A percentile compares a stretch with the other conserved stretches of the same genome.
Evolutionary conservation across 2,797 vertebrate genomes (phyloP).

Genomic region (Onychomys arenicola): DNA sequence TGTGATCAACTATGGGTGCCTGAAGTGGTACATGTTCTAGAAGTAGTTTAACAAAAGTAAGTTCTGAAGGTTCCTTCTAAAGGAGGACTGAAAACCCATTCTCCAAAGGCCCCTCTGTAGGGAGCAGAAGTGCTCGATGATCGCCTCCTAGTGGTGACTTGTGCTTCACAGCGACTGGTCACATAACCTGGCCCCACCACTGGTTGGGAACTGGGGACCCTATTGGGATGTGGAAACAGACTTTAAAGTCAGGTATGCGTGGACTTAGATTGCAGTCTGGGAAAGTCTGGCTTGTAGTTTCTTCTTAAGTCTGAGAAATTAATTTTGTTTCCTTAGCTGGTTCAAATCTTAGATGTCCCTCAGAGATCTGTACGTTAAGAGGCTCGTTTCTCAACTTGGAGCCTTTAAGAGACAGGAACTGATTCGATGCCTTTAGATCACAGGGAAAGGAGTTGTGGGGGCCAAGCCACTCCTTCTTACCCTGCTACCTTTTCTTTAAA

Average conservation of each 20-base stretch:
- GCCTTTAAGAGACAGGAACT: neutral
- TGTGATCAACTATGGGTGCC: neutral
- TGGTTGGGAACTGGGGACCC: neutral
- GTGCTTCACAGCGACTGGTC: neutral
- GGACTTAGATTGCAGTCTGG: neutral
- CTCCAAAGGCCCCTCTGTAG: neutral
- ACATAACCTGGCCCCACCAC: neutral
- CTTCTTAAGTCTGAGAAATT: neutral
- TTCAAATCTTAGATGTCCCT: neutral
- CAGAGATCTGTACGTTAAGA: neutral
- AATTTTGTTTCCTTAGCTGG: neutral
- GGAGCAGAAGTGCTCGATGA: neutral
- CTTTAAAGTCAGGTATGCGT: neutral
- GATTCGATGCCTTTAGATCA: neutral
- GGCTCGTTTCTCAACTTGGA: neutral
- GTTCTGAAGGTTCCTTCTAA: neutral
- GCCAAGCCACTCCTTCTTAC: neutral
- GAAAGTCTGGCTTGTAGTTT: slow-evolving; percentile 29
- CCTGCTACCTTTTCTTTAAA: neutral
- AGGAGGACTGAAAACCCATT: neutral
- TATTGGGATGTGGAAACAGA: neutral
- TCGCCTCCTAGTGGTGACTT: neutral
- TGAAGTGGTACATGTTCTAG: slow-evolving; percentile 7
- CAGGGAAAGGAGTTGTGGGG: neutral
- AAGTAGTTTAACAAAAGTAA: neutral